A percentile compares a stretch with the other conserved stretches of the same genome.
phyloP scores from a whole-genome alignment of 2,888 invertebrate genomes.

The Allacma fusca region DNA sequence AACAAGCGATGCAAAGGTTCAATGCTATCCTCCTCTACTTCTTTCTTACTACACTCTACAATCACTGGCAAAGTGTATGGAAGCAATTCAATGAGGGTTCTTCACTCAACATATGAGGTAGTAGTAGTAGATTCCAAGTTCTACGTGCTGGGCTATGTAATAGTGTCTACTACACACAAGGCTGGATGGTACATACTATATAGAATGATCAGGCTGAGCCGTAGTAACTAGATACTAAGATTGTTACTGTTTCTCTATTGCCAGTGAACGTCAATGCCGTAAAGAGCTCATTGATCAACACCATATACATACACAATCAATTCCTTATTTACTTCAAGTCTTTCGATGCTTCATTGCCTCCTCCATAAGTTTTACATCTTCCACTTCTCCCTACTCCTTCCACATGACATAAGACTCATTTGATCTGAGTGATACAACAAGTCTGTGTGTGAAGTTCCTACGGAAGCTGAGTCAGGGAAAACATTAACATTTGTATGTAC shows the following conservation, averaged over 20 bases:
- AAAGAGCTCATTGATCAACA: background rate
- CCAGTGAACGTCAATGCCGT: background rate
- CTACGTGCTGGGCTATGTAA: no score
- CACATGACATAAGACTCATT: no score
- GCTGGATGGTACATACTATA: no score
- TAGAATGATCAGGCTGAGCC: no score
- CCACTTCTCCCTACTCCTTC: background rate
- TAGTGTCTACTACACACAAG: no score
- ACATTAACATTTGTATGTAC: no score
- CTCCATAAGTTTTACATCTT: background rate
- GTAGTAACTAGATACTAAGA: background rate
- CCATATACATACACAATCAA: background rate
- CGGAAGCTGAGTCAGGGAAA: no score
- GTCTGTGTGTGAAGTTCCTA: no score
- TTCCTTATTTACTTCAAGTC: background rate
- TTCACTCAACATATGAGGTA: no score
- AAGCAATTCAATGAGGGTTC: no score
- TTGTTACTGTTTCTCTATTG: background rate
- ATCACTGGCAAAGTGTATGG: background rate
- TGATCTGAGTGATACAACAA: no score
- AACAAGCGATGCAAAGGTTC: constrained; percentile 42
- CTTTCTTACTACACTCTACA: background rate
- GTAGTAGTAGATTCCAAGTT: no score
- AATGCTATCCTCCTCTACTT: constrained; percentile 39
- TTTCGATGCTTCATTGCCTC: background rate